Base-by-base conservation (phyloP, 1,140 invertebrate genomes). In the Charaxes varanes region DNA sequence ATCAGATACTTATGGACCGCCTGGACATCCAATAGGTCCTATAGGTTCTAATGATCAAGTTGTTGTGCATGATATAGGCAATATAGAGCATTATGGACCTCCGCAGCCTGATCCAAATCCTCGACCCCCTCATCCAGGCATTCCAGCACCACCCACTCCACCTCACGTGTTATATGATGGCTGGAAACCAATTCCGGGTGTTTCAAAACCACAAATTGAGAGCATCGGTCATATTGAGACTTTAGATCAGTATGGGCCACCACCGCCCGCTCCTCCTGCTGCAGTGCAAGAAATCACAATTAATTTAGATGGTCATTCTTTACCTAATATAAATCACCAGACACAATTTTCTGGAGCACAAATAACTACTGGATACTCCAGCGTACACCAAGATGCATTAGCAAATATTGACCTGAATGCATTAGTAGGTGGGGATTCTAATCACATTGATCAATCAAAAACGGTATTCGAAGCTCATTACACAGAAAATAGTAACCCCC, bases 161-260 rank as follows among this genome's bases (percentile, higher is more conserved):
- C 90, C 90, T 2, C 89, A 91, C 59, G 91, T 92, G 4, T 86
- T 90, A 38, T 94, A 93, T 57, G 93, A 94, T 48, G 93, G 93
- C 16, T 94, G 92, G 92, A 92, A 92, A 58, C 92, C 92, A 7
- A 93, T 94, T 24, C 88, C 91, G 16, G 91, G 91, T 2, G 51
- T 84, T 0, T 85, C 84, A 0, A 68, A 79, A 24, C 72, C 71
- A 4, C 49, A 53, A 0, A 22, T 53, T 11, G 54, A 63, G 4
- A 40, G 22, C 12, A 19, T 37, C 13, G 40, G 44, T 5, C 58
- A 70, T 8, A 40, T 61, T 2, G 64, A 77, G 16, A 53, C 38
- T 7, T 52, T 47, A 8, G 65, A 72, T 12, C 57, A 78, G 14
- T 76, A 78, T 13, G 71, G 68, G 5, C 74, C 73, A 2, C 76